Percentiles rank a stretch among this genome's conserved stretches.
Conservation (phyloP, 2,797 vertebrate species). For the Phylloscopus collybita region DNA sequence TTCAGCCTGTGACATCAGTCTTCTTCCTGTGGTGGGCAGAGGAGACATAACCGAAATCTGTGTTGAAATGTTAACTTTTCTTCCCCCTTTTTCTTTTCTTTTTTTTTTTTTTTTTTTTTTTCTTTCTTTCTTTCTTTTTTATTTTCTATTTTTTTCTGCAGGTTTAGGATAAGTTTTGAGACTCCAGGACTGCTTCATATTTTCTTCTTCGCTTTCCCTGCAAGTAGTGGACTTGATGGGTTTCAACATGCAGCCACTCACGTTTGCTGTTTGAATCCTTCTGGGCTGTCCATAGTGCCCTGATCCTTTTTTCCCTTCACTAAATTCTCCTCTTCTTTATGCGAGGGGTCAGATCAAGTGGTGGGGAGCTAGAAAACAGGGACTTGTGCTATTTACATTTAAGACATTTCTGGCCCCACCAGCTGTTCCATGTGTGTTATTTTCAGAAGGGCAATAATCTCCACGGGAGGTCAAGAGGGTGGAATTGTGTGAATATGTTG, state of each 20-base stretch:
- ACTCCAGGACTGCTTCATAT: background rate
- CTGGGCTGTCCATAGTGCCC: background rate
- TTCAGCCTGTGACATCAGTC: background rate
- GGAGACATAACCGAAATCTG: background rate
- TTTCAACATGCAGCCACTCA: background rate
- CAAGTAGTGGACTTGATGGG: background rate
- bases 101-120: background rate
- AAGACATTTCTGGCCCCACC: conserved; percentile 59
- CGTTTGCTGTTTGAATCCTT: background rate
- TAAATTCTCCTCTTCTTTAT: background rate
- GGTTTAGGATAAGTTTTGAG: background rate
- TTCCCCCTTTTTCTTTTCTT: background rate
- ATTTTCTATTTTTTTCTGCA: background rate
- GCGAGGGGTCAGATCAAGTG: background rate
- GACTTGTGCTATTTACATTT: conserved; percentile 65
- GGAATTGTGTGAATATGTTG: conserved; percentile 57
- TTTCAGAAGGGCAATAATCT: conserved; percentile 75
- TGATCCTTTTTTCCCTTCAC: background rate
- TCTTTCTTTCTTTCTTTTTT: background rate
- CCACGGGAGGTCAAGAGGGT: conserved; percentile 41
- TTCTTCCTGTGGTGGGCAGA: background rate
- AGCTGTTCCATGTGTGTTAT: conserved; percentile 74
- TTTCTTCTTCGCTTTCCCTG: background rate
- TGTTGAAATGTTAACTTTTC: background rate
- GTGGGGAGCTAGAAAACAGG: background rate